Evolutionary conservation across 2,888 invertebrate genomes (phyloP).

Genomic region (Himalopsyche anomala): DNA sequence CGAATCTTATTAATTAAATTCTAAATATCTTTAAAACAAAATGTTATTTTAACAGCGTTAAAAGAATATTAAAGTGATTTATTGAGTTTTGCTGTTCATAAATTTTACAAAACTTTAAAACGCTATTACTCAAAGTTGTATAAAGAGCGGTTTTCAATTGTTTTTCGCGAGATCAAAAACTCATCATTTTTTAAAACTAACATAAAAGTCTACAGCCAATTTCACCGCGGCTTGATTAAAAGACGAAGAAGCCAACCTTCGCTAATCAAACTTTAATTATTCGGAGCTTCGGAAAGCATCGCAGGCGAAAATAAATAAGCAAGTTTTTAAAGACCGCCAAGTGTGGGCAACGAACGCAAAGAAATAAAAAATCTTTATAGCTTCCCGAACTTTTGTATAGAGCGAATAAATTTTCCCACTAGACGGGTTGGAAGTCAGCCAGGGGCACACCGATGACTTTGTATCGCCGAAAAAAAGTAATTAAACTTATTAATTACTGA

Average conservation of each 20-base stretch:
- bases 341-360: conserved; percentile 36
- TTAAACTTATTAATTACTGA: too few species aligned
- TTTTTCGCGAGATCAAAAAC: conserved; percentile 20
- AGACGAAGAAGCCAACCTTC: neutral
- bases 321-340: conserved; percentile 37
- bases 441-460: neutral
- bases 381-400: conserved; percentile 37
- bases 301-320: conserved; percentile 32
- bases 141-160: neutral
- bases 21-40: too few species aligned
- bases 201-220: conserved; percentile 28
- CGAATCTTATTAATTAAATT: too few species aligned
- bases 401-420: conserved; percentile 33
- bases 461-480: too few species aligned
- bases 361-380: conserved; percentile 36
- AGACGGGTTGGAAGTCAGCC: conserved; percentile 35
- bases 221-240: conserved; percentile 19
- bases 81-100: neutral
- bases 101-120: neutral
- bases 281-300: neutral
- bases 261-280: conserved; percentile 37
- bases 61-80: conserved; percentile 22
- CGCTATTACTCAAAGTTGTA: neutral
- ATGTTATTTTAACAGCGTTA: neutral
- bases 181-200: conserved; percentile 13